A percentile compares a stretch with the other conserved stretches of the same genome.
phyloP scores from a whole-genome alignment of 2,113 vertebrate species.

The Fulmarus glacialis region DNA sequence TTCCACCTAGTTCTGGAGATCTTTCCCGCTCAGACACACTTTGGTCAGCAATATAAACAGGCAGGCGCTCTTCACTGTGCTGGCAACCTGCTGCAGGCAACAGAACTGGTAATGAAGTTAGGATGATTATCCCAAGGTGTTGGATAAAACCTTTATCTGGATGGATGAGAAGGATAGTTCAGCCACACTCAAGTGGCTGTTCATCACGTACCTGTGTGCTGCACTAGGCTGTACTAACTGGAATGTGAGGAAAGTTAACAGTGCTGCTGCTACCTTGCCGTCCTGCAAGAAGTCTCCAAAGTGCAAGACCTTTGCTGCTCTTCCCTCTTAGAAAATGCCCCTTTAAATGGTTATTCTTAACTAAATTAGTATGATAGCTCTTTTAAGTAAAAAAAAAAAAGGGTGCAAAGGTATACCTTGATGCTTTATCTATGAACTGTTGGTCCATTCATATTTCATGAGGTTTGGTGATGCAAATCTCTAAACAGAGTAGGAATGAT shows the following conservation, averaged over 20 bases:
- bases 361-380: not conserved
- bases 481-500: not conserved
- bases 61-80: not conserved
- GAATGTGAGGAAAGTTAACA: not conserved
- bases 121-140: not conserved
- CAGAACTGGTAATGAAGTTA: not conserved
- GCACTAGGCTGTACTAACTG: not conserved
- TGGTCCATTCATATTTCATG: not conserved
- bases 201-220: fast-evolving
- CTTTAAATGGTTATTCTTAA: not conserved
- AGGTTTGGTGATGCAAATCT: not conserved
- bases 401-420: not conserved
- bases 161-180: not conserved
- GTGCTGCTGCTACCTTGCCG: not conserved
- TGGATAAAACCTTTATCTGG: not conserved
- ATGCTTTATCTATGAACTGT: not conserved
- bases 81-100: not conserved
- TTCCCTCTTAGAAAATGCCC: not conserved
- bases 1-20: not conserved
- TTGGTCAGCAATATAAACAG: not conserved
- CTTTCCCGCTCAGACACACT: not conserved
- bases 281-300: not conserved
- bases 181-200: not conserved
- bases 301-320: not conserved
- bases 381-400: not conserved